These are phyloP conservation scores for Bufo gargarizans DNA, from an alignment of 2,113 vertebrate species.

Conservation along the genomic window DNA sequence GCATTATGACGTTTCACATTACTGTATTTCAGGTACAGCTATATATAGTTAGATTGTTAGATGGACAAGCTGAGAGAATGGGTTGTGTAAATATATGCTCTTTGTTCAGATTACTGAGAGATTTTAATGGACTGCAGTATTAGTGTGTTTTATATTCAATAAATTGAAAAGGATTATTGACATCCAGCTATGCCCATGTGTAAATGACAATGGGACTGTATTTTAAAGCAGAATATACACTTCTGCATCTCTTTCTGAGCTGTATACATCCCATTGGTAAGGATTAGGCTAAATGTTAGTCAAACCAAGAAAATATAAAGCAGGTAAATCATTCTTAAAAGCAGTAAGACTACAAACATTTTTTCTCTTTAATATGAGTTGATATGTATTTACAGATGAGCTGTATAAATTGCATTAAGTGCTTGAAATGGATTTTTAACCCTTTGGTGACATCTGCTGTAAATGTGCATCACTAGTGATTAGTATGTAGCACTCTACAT, in stretches of 20 bases:
- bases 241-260: background rate
- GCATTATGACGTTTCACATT: background rate
- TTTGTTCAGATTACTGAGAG: background rate
- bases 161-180: conserved; percentile 11
- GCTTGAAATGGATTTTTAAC: too few relatives aligned
- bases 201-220: background rate
- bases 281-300: background rate
- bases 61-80: background rate
- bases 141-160: background rate
- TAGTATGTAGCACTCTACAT: too few relatives aligned
- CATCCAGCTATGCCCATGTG: background rate
- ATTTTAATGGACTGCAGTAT: background rate
- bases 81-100: background rate
- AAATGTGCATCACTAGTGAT: too few relatives aligned
- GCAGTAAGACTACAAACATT: too few relatives aligned
- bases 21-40: background rate
- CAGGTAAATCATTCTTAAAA: background rate
- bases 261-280: background rate
- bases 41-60: background rate
- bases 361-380: too few relatives aligned
- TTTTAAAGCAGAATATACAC: background rate
- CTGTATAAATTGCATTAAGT: too few relatives aligned
- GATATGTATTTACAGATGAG: too few relatives aligned
- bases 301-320: background rate
- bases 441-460: too few relatives aligned